A percentile compares a stretch with the other conserved stretches of the same genome.
Evolutionary conservation across 1,140 invertebrate species (phyloP).

Genomic region (Scaptomyza hsui): DNA sequence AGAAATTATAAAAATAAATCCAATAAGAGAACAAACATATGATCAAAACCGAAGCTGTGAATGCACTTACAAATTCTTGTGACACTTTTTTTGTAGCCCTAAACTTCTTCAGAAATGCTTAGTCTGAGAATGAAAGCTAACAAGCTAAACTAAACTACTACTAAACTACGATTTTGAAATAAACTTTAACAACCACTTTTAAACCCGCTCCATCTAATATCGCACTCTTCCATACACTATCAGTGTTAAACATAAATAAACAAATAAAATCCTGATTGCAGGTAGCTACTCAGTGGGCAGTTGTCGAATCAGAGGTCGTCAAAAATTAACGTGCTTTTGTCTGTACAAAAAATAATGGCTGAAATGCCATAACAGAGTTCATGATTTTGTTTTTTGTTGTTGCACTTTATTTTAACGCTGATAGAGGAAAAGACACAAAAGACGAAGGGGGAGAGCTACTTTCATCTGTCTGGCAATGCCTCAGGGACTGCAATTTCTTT

Average conservation of each 20-base stretch:
- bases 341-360: conserved; percentile 49
- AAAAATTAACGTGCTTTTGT: conserved; percentile 49
- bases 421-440: conserved; percentile 22
- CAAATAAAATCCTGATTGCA: conserved; percentile 19
- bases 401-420: conserved; percentile 71
- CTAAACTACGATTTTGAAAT: no score
- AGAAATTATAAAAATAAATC: conserved; percentile 32
- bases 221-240: neutral
- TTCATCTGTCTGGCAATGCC: conserved; percentile 14
- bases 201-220: neutral
- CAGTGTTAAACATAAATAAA: conserved; percentile 11
- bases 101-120: no score
- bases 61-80: conserved; percentile 15
- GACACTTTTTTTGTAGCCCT: no score
- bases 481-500: conserved; percentile 44
- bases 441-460: conserved; percentile 1
- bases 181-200: no score
- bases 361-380: conserved; percentile 47
- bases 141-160: no score
- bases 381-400: conserved; percentile 16
- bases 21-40: conserved; percentile 15
- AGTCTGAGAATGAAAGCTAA: no score
- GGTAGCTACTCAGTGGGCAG: conserved; percentile 28
- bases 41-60: conserved; percentile 5
- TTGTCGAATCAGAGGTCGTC: conserved; percentile 29